Evolutionary conservation across 2,797 vertebrate genomes (phyloP).

Genomic region (Lagorchestes hirsutus): DNA sequence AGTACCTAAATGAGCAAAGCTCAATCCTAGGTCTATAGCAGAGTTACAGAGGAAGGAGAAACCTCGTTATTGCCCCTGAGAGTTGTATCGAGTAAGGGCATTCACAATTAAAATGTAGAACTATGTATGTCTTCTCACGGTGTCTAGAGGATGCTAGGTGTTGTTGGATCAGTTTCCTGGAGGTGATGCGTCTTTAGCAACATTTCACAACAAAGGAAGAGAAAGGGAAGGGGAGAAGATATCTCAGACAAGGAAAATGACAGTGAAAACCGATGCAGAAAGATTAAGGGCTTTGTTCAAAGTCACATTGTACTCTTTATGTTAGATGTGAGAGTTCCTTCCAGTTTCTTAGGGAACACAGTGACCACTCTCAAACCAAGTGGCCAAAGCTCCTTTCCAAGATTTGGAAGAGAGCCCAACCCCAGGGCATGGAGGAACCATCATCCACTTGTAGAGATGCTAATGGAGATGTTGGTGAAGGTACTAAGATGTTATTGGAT

Average conservation of each 20-base stretch:
- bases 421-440: neutral
- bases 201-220: constrained; percentile 4
- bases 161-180: neutral
- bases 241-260: neutral
- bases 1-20: neutral
- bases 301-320: neutral
- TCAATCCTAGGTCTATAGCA: neutral
- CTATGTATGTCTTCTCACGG: neutral
- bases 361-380: neutral
- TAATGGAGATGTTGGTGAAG: neutral
- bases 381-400: neutral
- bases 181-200: neutral
- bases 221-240: neutral
- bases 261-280: neutral
- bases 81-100: neutral
- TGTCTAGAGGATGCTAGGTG: neutral
- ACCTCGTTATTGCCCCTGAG: neutral
- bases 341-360: constrained; percentile 8
- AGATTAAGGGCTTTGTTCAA: neutral
- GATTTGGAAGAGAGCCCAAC: neutral
- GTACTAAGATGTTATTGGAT: neutral
- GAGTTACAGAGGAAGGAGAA: neutral
- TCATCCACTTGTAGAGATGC: neutral
- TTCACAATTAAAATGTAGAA: neutral
- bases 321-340: neutral